Evolutionary conservation across 2,888 invertebrate species (phyloP).

Genomic region (Escarpia spicata): DNA sequence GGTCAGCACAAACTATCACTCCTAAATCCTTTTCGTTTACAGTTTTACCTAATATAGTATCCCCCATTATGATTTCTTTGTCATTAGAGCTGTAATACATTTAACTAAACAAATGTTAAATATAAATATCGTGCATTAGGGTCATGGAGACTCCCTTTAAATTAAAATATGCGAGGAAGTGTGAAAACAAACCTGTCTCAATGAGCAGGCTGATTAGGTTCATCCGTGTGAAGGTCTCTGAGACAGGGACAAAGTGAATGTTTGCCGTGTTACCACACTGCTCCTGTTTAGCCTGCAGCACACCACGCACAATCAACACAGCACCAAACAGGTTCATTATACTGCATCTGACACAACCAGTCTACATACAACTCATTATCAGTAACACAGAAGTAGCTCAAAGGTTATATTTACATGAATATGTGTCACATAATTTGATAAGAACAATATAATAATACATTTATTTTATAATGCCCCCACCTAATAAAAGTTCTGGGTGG

Average conservation of each 20-base stretch:
- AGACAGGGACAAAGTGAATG: slow-evolving; percentile 30
- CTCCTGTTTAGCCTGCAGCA: slow-evolving; percentile 44
- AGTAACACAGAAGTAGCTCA: background rate
- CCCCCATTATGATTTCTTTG: too few species aligned
- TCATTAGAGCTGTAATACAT: too few species aligned
- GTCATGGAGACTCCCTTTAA: too few species aligned
- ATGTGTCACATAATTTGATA: background rate
- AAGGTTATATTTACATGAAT: background rate
- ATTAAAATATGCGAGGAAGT: too few species aligned
- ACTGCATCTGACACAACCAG: background rate
- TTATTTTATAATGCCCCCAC: too few species aligned
- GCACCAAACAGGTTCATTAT: background rate
- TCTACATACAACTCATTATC: background rate
- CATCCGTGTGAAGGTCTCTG: slow-evolving; percentile 43
- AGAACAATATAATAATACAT: background rate
- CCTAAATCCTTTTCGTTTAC: too few species aligned
- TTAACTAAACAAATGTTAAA: too few species aligned
- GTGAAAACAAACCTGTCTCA: slow-evolving; percentile 45
- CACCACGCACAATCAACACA: background rate
- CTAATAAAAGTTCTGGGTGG: too few species aligned
- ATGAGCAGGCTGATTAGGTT: slow-evolving; percentile 48
- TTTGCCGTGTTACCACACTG: slow-evolving; percentile 33
- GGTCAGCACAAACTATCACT: too few species aligned
- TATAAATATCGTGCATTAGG: too few species aligned
- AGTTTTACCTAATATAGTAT: too few species aligned